phyloP scores from a whole-genome alignment of 2,113 vertebrate species.

The Sceloporus undulatus region DNA sequence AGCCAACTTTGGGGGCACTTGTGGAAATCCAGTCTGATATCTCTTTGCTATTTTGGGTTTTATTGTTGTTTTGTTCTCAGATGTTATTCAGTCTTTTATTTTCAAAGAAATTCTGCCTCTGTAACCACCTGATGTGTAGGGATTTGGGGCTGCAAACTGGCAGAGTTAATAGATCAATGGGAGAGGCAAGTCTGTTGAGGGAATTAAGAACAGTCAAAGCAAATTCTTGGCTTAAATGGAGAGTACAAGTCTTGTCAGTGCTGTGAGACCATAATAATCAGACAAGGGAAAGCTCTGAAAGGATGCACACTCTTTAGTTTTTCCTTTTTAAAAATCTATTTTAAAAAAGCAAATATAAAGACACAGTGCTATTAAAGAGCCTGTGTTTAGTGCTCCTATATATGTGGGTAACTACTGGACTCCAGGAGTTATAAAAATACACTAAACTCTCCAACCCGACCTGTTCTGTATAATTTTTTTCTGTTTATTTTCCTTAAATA shows the following conservation, averaged over 20 bases:
- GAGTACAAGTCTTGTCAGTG: neutral
- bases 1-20: neutral
- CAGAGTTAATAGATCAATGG: conserved; percentile 3
- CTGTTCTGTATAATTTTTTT: no score
- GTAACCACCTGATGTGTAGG: neutral
- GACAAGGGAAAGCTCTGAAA: neutral
- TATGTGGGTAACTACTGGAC: neutral
- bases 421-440: neutral
- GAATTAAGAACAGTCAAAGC: neutral
- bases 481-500: neutral
- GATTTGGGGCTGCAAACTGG: neutral
- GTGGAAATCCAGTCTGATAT: neutral
- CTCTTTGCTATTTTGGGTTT: neutral
- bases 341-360: neutral
- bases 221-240: conserved; percentile 2
- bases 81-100: neutral
- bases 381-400: neutral
- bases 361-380: neutral
- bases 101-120: conserved; percentile 14
- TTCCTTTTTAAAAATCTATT: neutral
- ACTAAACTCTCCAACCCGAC: no score
- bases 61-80: conserved; percentile 6
- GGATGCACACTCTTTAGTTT: neutral
- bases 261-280: neutral
- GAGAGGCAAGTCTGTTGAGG: neutral